Percentiles rank a stretch among this genome's conserved stretches.
phyloP scores from a whole-genome alignment of 1,140 invertebrate genomes.

The Tetramorium simillimum region DNA sequence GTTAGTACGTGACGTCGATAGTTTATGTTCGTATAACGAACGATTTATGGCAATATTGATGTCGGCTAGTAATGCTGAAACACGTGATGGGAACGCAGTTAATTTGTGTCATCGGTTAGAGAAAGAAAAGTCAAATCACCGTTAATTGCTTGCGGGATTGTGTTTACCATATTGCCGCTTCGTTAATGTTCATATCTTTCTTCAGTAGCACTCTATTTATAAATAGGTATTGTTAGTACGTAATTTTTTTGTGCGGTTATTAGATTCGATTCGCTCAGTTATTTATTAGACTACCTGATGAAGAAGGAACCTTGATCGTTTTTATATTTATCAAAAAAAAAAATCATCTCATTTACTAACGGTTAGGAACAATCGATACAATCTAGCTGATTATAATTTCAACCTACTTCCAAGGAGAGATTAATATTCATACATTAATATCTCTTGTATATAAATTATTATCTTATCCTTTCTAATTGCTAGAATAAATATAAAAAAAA shows the following conservation, averaged over 20 bases:
- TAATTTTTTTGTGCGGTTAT: slow-evolving; percentile 31
- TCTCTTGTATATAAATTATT: slow-evolving; percentile 26
- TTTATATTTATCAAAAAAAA: neutral
- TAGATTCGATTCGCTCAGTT: neutral
- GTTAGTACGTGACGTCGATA: slow-evolving; percentile 12
- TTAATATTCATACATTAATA: slow-evolving; percentile 11
- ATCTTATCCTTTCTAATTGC: neutral
- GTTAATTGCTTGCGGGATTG: slow-evolving; percentile 13
- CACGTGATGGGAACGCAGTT: slow-evolving; percentile 36
- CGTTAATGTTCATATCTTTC: neutral
- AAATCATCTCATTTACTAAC: neutral
- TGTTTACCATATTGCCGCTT: slow-evolving; percentile 53
- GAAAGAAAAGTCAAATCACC: slow-evolving; percentile 32
- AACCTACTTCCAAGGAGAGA: neutral
- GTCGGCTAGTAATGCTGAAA: slow-evolving; percentile 7
- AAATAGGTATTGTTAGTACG: neutral
- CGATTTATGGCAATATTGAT: slow-evolving; percentile 48
- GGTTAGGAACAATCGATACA: neutral
- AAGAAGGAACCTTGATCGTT: neutral
- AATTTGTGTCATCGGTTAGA: slow-evolving; percentile 49
- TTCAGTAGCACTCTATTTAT: neutral
- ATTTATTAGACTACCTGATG: neutral
- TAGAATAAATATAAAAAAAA: neutral
- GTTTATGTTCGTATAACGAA: slow-evolving; percentile 26
- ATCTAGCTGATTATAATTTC: neutral